A percentile compares a stretch with the other conserved stretches of the same genome.
These are phyloP conservation scores for Pseudomyrmex gracilis DNA, from an alignment of 1,140 invertebrate genomes.

Conservation along the genomic window DNA sequence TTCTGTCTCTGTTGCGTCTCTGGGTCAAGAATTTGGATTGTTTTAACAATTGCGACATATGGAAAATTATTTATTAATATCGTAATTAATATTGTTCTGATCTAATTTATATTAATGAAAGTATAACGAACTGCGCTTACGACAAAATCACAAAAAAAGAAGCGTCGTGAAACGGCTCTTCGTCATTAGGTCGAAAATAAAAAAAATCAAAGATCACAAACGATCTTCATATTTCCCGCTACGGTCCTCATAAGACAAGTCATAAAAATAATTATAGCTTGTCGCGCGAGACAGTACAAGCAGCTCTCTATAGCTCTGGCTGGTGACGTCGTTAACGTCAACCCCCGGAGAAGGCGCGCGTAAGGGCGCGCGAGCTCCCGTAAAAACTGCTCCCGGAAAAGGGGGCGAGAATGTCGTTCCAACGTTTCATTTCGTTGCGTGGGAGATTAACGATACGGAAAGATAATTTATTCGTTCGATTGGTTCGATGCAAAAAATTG, in stretches of 20 bases:
- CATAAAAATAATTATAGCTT: conserved; percentile 63
- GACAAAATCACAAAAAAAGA: background rate
- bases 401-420: conserved; percentile 10
- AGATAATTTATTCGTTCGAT: conserved; percentile 70
- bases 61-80: no score
- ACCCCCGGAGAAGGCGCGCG: background rate
- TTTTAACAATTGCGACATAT: background rate
- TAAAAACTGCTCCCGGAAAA: conserved; percentile 8
- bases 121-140: background rate
- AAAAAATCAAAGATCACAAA: conserved; percentile 27
- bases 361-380: conserved; percentile 35
- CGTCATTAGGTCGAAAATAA: background rate
- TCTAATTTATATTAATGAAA: background rate
- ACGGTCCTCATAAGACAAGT: conserved; percentile 47
- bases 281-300: conserved; percentile 10
- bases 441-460: conserved; percentile 72
- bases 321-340: conserved; percentile 44
- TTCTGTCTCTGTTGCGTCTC: no score
- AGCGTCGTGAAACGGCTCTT: background rate
- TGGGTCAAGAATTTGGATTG: background rate
- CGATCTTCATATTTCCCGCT: conserved; percentile 33
- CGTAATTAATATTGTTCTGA: no score
- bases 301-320: conserved; percentile 52
- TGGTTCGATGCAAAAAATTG: conserved; percentile 34
- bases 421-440: conserved; percentile 61